Evolutionary conservation across 1,140 invertebrate genomes (phyloP), one percentile per base, ranked within the genome.

Genomic region (Teleopsis dalmanni): DNA sequence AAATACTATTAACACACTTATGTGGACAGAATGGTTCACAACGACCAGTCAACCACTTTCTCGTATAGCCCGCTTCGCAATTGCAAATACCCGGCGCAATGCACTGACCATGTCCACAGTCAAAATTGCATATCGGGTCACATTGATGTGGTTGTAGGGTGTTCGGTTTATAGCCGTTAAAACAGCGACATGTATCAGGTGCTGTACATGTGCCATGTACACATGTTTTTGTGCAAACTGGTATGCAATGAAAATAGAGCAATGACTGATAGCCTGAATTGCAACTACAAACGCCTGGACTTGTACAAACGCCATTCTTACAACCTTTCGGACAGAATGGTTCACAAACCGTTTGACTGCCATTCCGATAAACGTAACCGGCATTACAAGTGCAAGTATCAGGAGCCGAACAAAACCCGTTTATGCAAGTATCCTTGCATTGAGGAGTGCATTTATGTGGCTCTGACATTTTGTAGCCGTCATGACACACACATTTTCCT

Each of bases 331-430:
- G 37, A 33, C 67, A 70, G 19, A 36, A 47, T 1, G 64, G 62
- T 22, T 65, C 59, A 16, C 67, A 70, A 6, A 65, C 70, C 4
- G 55, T 62, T 43, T 23, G 23, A 38, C 55, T 62, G 38, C 57
- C 62, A 21, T 64, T 63, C 4, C 47, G 44, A 13, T 71, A 75
- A 8, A 76, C 72, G 46, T 78, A 78, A 34, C 78, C 78, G 13
- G 73, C 63, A 50, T 76, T 76, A 51, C 80, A 83, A 14, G 65
- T 64, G 59, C 82, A 84, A 1, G 64, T 67, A 7, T 82, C 70
- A 0, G 81, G 81, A 0, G 71, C 75, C 4, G 65, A 57, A 59
- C 82, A 84, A n/a, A 66, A 59, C 0, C 75, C 74, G 51, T 82
- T 79, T 0, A 75, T 59, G 56, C 81, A 82, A 0, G 62, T 62